Evolutionary conservation across 2,888 invertebrate genomes (phyloP), one percentile per base, ranked within the genome.

Genomic region (Calameuta idolon): DNA sequence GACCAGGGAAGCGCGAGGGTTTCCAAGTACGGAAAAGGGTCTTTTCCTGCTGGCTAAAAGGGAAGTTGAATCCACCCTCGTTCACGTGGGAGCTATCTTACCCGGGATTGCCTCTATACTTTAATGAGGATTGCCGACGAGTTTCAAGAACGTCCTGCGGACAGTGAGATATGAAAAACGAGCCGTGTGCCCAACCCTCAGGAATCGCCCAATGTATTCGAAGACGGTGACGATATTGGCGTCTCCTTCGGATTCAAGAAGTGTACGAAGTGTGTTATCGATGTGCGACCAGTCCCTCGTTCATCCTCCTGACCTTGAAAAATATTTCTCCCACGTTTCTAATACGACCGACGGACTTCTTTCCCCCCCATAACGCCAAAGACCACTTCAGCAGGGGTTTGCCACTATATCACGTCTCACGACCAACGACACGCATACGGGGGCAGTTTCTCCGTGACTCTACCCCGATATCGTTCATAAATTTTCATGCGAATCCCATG

Each of bases 391-490:
- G 23, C 23, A 23, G 9, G 37, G 37, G 12, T 0, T 12, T 12
- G 23, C 9, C 2, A 23, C 23, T 23, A 9, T 2, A 23, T 23
- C 5, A 9, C 23, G 55, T 55, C 9, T 9, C 1, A 23, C 23
- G 9, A 55, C 9, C 55, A 55, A 9, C 23, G 3, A 55, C 15
- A 1, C 23, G 15, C 9, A 23, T 55, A 55, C 5, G 23, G 23
- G 55, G 9, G 23, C 9, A 23, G 9, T 9, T 55, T 55, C 55
- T 23, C 9, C 9, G 75, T 74, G 82, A 85, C 83, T 86, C 83
- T 33, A 4, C 33, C 81, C 82, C 82, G 78, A 81, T 80, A 79
- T 82, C 74, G 79, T 83, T 86, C 85, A 86, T 86, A 85, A 86
- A 85, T 86, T 86, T 86, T 86, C 85, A 86, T 85, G 81, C 37